phyloP scores from a whole-genome alignment of 2,888 invertebrate species.

The Pseudococcus longispinus region DNA sequence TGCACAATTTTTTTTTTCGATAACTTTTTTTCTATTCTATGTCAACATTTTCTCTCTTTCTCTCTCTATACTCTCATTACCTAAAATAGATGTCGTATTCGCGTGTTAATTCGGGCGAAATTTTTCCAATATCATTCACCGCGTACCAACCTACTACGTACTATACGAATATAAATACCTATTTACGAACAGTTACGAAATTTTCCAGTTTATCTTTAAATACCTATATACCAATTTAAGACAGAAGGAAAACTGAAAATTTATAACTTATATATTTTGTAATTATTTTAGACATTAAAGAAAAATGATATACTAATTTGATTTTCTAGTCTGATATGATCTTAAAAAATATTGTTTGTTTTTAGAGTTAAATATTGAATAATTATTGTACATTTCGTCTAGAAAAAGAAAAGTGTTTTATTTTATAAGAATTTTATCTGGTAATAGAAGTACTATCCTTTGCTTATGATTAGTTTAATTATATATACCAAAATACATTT shows the following conservation, averaged over 20 bases:
- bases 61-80: background rate
- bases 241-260: background rate
- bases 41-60: constrained; percentile 22
- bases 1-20: constrained; percentile 49
- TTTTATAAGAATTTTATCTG: constrained; percentile 55
- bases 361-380: constrained; percentile 52
- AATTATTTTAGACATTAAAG: constrained; percentile 25
- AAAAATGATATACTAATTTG: constrained; percentile 50
- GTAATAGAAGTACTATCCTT: constrained; percentile 55
- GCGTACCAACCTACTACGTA: background rate
- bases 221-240: background rate
- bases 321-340: constrained; percentile 57
- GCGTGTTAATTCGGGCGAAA: background rate
- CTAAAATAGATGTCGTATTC: background rate
- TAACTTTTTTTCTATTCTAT: constrained; percentile 41
- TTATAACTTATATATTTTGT: constrained; percentile 33
- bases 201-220: background rate
- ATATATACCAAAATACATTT: constrained; percentile 56
- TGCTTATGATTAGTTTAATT: constrained; percentile 55
- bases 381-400: constrained; percentile 55
- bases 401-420: constrained; percentile 47
- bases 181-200: background rate
- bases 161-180: too few relatives aligned
- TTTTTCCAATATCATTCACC: background rate
- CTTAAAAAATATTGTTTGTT: constrained; percentile 57